Evolutionary conservation across 2,797 vertebrate genomes (phyloP).

Genomic region (Eulemur albifrons): DNA sequence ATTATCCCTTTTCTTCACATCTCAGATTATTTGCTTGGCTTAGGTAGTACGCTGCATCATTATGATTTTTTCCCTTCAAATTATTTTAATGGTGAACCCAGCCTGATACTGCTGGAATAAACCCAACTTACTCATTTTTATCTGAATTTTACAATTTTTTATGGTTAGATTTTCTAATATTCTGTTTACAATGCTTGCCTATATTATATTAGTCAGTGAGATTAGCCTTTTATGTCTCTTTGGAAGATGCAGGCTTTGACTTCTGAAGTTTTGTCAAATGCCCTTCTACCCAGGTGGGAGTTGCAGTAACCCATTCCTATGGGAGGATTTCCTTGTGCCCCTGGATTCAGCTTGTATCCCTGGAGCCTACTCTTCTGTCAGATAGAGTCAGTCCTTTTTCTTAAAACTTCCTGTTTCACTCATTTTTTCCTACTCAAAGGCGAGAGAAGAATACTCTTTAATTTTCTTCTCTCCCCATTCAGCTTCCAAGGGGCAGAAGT

Average conservation of each 20-base stretch:
- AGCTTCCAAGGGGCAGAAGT: not conserved
- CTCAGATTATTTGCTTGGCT: not conserved
- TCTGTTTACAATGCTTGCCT: not conserved
- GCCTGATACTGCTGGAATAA: not conserved
- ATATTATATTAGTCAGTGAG: not conserved
- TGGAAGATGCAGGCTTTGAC: not conserved
- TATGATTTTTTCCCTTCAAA: not conserved
- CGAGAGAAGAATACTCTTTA: not conserved
- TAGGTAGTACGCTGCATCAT: not conserved
- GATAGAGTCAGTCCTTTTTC: not conserved
- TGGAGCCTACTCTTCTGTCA: not conserved
- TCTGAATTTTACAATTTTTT: not conserved
- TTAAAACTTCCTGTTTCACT: not conserved
- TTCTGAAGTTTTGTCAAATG: not conserved
- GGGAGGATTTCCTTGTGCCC: not conserved
- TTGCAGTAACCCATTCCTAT: not conserved
- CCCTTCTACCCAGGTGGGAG: not conserved
- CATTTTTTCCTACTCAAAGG: not conserved
- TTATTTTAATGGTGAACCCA: not conserved
- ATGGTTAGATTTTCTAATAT: not conserved
- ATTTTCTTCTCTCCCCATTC: not conserved
- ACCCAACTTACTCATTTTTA: not conserved
- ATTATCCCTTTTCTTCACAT: not conserved
- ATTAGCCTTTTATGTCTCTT: not conserved
- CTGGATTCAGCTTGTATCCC: not conserved